phyloP scores from a whole-genome alignment of 2,888 invertebrate genomes.

The Trimorus sp. region DNA sequence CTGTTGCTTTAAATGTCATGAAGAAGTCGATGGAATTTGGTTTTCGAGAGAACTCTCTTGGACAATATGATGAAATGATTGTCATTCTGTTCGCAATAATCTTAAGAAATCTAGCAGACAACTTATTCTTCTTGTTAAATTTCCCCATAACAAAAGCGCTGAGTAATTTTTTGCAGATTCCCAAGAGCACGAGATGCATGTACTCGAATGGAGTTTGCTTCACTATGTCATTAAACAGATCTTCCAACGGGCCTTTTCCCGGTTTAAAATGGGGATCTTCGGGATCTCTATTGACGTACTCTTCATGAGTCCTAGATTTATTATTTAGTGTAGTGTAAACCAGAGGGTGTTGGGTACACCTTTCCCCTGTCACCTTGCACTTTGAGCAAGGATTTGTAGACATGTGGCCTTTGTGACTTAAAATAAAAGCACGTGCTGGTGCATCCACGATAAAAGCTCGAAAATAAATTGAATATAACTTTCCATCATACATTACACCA shows the following conservation, averaged over 20 bases:
- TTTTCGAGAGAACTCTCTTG: conserved; percentile 15
- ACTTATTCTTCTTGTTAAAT: conserved; percentile 8
- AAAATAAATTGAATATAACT: conserved; percentile 1
- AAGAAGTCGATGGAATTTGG: neutral
- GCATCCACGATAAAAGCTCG: conserved; percentile 31
- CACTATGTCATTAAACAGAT: conserved; percentile 12
- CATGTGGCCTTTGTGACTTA: conserved; percentile 18
- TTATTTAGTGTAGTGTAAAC: conserved; percentile 10
- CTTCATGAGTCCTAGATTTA: conserved; percentile 26
- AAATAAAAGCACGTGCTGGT: conserved; percentile 18
- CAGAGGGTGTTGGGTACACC: neutral
- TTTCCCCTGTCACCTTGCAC: conserved; percentile 13
- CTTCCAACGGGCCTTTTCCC: neutral
- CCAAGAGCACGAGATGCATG: conserved; percentile 28
- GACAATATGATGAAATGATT: conserved; percentile 7
- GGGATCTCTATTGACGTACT: conserved; percentile 18
- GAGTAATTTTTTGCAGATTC: conserved; percentile 20
- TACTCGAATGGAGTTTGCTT: conserved; percentile 26
- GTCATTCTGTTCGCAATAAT: neutral
- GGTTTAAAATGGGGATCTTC: conserved; percentile 22
- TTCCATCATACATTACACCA: neutral
- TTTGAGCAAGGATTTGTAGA: conserved; percentile 13
- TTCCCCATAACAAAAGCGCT: conserved; percentile 4
- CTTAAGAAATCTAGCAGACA: conserved; percentile 7
- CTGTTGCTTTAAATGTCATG: conserved; percentile 12